phyloP scores from a whole-genome alignment of 1,140 invertebrate species.

The Anthonomus grandis region DNA sequence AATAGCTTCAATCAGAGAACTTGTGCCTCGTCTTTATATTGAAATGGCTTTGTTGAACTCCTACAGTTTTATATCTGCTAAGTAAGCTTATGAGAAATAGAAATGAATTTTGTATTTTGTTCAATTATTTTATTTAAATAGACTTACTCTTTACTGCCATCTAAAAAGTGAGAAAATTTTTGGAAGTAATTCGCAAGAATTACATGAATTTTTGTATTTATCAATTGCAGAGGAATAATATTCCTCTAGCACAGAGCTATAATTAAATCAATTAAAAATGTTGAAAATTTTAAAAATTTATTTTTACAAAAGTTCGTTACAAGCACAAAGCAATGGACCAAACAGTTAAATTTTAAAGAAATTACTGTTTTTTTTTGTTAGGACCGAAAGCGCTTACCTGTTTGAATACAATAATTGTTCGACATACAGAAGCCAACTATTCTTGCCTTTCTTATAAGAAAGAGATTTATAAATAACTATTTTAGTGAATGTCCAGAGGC shows the following conservation, averaged over 20 bases:
- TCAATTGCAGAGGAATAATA: not conserved
- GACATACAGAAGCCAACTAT: too few relatives aligned
- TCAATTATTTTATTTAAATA: not conserved
- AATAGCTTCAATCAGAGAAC: conserved; percentile 93
- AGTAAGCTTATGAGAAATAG: conserved; percentile 16
- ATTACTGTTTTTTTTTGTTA: too few relatives aligned
- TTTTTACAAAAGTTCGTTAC: too few relatives aligned
- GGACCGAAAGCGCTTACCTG: too few relatives aligned
- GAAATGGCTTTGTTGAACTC: conserved; percentile 92
- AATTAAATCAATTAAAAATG: too few relatives aligned
- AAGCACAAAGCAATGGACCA: too few relatives aligned
- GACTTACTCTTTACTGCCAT: not conserved
- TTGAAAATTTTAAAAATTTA: too few relatives aligned
- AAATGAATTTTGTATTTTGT: not conserved
- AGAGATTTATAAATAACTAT: conserved; percentile 26
- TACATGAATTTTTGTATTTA: conserved; percentile 1
- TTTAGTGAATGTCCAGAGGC: conserved; percentile 71
- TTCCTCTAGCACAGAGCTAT: not conserved
- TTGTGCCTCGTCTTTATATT: conserved; percentile 91
- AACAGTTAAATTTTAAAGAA: too few relatives aligned
- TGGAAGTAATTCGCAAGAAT: not conserved
- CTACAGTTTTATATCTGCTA: conserved; percentile 70
- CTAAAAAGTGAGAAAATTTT: not conserved
- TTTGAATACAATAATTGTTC: conserved; percentile 9
- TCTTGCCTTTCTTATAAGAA: too few relatives aligned